Percentiles rank a stretch among this genome's conserved stretches.
phyloP scores from a whole-genome alignment of 2,888 invertebrate genomes.

The Vandiemenella viatica region DNA sequence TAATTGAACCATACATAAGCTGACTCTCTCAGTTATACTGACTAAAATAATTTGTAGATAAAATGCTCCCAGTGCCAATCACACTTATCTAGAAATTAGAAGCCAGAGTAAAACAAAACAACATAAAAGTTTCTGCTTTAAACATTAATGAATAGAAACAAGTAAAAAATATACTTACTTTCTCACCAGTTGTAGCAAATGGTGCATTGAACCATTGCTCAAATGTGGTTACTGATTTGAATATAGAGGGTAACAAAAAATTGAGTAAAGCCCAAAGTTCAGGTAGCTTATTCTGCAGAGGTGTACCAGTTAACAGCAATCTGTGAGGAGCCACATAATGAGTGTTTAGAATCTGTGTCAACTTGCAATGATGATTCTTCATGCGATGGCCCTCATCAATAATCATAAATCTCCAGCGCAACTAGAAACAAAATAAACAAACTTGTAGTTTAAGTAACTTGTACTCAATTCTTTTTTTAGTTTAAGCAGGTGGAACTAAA shows the following conservation, averaged over 20 bases:
- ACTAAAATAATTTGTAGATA: no score
- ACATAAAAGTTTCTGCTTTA: no score
- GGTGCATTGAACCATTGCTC: constrained; percentile 56
- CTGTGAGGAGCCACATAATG: constrained; percentile 43
- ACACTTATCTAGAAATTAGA: no score
- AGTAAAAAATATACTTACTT: no score
- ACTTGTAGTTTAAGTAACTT: no score
- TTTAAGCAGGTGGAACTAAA: background rate
- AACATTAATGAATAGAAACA: no score
- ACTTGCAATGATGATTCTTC: constrained; percentile 53
- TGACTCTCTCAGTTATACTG: no score
- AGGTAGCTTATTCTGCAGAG: constrained; percentile 43
- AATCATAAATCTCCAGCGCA: constrained; percentile 51
- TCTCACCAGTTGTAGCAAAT: constrained; percentile 47
- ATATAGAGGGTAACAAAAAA: constrained; percentile 46
- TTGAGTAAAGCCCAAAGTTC: constrained; percentile 49
- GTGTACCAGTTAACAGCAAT: constrained; percentile 42
- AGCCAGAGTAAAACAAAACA: no score
- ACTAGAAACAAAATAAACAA: constrained; percentile 21
- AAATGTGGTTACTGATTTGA: constrained; percentile 45
- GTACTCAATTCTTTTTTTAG: no score
- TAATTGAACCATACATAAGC: no score
- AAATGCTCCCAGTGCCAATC: no score
- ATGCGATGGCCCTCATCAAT: constrained; percentile 52
- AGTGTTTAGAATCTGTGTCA: constrained; percentile 43